Evolutionary conservation across 92 coral and sea anemone species (phyloP).

Genomic region (Hydrozoanthus gracilis): DNA sequence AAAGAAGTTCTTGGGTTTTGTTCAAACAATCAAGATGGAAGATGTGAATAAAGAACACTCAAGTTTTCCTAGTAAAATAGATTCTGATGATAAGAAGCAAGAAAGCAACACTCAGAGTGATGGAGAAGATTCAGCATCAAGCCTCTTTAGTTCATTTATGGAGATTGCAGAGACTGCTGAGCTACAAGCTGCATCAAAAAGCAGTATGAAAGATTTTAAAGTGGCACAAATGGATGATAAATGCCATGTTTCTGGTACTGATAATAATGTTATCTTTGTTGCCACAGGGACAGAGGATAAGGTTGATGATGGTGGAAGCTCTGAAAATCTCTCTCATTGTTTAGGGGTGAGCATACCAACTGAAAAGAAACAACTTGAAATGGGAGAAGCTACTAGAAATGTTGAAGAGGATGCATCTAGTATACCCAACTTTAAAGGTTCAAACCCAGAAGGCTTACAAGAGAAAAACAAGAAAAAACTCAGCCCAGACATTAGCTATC

Average conservation of each 20-base stretch:
- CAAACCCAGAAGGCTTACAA: not conserved
- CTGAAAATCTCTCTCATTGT: not conserved
- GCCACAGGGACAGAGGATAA: not conserved
- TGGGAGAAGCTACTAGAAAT: not conserved
- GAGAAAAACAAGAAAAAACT: not conserved
- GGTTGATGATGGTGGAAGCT: not conserved
- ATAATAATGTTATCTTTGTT: not conserved
- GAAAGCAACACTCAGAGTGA: not conserved
- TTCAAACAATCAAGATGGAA: constrained; percentile 9
- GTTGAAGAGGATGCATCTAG: not conserved
- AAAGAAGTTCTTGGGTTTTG: not conserved
- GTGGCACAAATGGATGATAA: not conserved
- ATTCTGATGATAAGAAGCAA: not conserved
- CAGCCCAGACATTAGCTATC: constrained; percentile 25
- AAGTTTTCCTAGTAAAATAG: not conserved
- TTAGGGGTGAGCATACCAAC: not conserved
- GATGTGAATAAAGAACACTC: constrained; percentile 1
- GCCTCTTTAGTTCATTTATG: constrained; percentile 91
- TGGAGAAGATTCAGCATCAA: constrained; percentile 62
- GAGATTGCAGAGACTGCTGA: constrained; percentile 76
- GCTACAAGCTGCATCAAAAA: constrained; percentile 39
- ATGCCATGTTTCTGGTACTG: not conserved
- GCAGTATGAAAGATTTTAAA: not conserved
- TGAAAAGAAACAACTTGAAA: not conserved
- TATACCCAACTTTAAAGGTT: not conserved